Evolutionary conservation across 2,888 invertebrate genomes (phyloP).

Genomic region (Dorcus parallelipipedus): DNA sequence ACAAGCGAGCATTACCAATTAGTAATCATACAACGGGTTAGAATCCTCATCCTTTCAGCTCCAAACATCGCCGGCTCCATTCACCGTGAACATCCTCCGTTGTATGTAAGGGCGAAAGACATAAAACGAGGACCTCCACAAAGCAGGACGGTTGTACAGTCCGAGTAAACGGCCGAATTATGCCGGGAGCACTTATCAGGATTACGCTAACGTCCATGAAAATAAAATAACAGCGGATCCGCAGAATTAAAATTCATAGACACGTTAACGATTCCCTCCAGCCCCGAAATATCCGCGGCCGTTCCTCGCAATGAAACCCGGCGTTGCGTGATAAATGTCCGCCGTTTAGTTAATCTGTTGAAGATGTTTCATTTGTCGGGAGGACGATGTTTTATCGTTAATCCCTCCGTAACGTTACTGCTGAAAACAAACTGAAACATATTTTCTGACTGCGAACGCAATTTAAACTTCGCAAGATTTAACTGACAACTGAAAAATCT

Average conservation of each 20-base stretch:
- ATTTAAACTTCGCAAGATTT: too few species aligned
- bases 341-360: constrained; percentile 38
- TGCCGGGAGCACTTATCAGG: constrained; percentile 8
- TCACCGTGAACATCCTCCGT: background rate
- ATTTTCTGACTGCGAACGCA: too few species aligned
- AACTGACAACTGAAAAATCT: too few species aligned
- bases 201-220: constrained; percentile 5
- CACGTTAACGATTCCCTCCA: background rate
- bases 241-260: constrained; percentile 8
- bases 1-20: too few species aligned
- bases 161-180: constrained; percentile 6
- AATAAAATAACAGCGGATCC: constrained; percentile 8
- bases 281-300: constrained; percentile 26
- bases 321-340: constrained; percentile 35
- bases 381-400: constrained; percentile 32
- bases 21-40: too few species aligned
- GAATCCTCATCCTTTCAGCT: too few species aligned
- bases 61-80: background rate
- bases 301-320: constrained; percentile 34
- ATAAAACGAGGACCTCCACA: background rate
- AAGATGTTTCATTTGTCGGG: constrained; percentile 37
- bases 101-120: background rate
- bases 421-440: too few species aligned
- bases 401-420: background rate
- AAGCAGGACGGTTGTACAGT: background rate